Percentiles rank a stretch among this genome's conserved stretches.
phyloP scores from a whole-genome alignment of 1,140 invertebrate genomes.

The Semibalanus balanoides region DNA sequence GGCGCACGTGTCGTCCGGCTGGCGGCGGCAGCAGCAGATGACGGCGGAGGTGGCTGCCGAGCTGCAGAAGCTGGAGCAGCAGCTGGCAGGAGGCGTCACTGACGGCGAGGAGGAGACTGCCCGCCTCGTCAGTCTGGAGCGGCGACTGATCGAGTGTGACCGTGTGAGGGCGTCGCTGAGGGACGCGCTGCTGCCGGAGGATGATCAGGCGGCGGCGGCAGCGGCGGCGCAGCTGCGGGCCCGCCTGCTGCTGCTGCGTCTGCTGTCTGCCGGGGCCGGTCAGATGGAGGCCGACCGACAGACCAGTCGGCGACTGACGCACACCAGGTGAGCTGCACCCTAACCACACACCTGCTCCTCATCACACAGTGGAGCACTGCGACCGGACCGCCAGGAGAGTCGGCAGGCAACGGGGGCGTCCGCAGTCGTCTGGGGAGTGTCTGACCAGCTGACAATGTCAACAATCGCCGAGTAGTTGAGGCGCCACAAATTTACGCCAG shows the following conservation, averaged over 20 bases:
- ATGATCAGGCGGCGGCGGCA: background rate
- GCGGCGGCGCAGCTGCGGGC: background rate
- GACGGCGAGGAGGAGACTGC: background rate
- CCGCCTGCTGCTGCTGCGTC: background rate
- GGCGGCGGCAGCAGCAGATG: background rate
- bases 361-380: too few species aligned
- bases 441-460: too few species aligned
- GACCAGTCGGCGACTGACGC: background rate
- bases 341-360: too few species aligned
- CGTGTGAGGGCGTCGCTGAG: background rate
- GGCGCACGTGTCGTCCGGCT: background rate
- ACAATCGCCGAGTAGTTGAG: too few species aligned
- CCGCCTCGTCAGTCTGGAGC: background rate
- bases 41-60: background rate
- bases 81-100: too few species aligned
- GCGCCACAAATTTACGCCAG: too few species aligned
- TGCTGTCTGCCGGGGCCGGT: background rate
- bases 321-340: background rate
- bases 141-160: background rate
- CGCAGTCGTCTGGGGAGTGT: too few species aligned
- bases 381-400: too few species aligned
- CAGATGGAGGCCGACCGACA: background rate
- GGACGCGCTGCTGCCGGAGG: background rate
- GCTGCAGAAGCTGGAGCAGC: background rate
- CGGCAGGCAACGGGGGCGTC: too few species aligned